phyloP scores from a whole-genome alignment of 2,888 invertebrate genomes.

The Selenia dentaria region DNA sequence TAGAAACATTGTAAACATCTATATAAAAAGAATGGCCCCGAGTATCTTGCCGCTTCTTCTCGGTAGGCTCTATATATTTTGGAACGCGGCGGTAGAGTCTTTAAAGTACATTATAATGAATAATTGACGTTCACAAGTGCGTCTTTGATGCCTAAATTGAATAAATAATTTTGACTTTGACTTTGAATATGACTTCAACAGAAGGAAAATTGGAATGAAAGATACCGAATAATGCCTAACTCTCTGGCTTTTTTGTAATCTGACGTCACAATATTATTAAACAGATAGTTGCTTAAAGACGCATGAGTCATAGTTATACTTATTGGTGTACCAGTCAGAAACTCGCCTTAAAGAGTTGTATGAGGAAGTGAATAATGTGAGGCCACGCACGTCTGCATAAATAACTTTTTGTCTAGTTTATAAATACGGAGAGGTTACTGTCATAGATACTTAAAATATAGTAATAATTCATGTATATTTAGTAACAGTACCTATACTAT shows the following conservation, averaged over 20 bases:
- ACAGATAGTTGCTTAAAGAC: background rate
- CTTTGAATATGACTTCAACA: too few relatives aligned
- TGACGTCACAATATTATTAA: constrained; percentile 25
- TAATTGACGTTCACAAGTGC: too few relatives aligned
- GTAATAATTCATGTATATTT: constrained; percentile 24
- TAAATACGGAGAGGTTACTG: constrained; percentile 36
- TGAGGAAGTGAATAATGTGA: constrained; percentile 29
- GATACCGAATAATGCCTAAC: too few relatives aligned
- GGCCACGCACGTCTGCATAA: constrained; percentile 22
- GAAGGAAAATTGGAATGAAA: too few relatives aligned
- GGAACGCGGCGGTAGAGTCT: too few relatives aligned
- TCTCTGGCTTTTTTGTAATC: background rate
- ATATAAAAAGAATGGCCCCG: too few relatives aligned
- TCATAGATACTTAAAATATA: constrained; percentile 16
- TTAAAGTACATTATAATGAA: too few relatives aligned
- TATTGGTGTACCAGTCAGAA: constrained; percentile 5
- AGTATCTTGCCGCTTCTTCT: too few relatives aligned
- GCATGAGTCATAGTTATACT: constrained; percentile 20
- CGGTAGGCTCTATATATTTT: too few relatives aligned
- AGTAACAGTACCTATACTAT: constrained; percentile 32
- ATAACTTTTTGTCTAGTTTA: constrained; percentile 22
- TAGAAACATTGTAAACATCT: too few relatives aligned
- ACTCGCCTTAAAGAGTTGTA: constrained; percentile 23
- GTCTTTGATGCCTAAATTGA: too few relatives aligned
- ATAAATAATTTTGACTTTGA: too few relatives aligned